Percentiles rank a stretch among this genome's conserved stretches.
Conservation (phyloP, 1,140 invertebrate genomes). For the Panulirus ornatus region DNA sequence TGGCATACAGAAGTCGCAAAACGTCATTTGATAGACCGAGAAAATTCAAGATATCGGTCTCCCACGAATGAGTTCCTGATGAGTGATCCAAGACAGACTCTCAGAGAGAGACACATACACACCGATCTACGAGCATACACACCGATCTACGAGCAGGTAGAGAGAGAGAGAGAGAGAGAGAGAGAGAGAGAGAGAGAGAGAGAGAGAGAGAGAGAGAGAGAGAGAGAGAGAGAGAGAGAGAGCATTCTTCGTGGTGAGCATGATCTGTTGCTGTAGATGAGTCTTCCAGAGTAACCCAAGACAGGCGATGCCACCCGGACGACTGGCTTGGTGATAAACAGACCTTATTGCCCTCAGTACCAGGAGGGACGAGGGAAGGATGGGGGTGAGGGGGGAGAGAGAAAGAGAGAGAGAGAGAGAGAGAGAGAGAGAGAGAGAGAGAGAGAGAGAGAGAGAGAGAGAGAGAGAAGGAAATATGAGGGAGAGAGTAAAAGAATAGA, state of each 20-base stretch:
- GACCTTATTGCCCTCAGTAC: not conserved
- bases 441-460: not conserved
- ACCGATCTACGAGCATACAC: no score
- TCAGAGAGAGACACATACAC: no score
- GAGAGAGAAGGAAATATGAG: not conserved
- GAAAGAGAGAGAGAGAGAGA: not conserved
- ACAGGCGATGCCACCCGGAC: not conserved
- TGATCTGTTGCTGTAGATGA: not conserved
- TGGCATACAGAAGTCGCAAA: no score
- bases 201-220: not conserved
- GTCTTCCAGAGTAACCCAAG: not conserved
- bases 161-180: not conserved
- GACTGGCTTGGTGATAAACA: constrained; percentile 4
- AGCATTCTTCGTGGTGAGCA: no score
- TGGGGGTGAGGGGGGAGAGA: not conserved
- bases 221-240: constrained; percentile 9
- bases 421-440: no score
- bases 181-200: not conserved
- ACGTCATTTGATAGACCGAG: no score
- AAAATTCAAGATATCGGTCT: no score
- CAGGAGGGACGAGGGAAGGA: constrained; percentile 17
- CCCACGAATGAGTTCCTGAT: no score
- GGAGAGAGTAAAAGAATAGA: not conserved
- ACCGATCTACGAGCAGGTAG: no score
- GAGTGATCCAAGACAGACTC: no score